Conservation (phyloP, 1,140 invertebrate species). For the Drosophila oshimai region DNA sequence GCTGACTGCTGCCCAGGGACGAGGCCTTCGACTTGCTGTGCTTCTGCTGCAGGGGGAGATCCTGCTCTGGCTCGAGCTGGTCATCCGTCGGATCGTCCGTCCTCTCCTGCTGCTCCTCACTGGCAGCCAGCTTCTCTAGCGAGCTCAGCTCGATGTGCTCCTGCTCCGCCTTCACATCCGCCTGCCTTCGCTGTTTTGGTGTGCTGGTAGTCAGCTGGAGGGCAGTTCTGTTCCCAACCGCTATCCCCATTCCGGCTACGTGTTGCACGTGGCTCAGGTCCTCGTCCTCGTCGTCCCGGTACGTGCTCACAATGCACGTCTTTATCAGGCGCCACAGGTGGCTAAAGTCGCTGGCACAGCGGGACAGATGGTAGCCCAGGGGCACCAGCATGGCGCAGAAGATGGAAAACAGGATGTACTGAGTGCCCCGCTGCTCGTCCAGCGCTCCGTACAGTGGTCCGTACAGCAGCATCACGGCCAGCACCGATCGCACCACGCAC, state of each 20-base stretch:
- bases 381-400: slow-evolving; percentile 95
- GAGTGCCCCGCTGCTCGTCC: slow-evolving; percentile 90
- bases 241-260: background rate
- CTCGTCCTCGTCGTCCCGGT: slow-evolving; percentile 82
- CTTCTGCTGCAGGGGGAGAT: slow-evolving; percentile 24
- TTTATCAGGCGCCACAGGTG: slow-evolving; percentile 95
- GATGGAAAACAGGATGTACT: slow-evolving; percentile 97
- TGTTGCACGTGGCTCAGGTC: slow-evolving; percentile 48
- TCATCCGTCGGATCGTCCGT: background rate
- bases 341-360: slow-evolving; percentile 94
- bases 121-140: slow-evolving; percentile 44
- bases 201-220: slow-evolving; percentile 34
- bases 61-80: slow-evolving; percentile 12
- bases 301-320: slow-evolving; percentile 79
- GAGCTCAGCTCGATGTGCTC: slow-evolving; percentile 75
- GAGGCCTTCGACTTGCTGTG: slow-evolving; percentile 73
- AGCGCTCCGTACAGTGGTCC: slow-evolving; percentile 94
- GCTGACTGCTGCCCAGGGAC: slow-evolving; percentile 73
- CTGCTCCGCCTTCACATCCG: slow-evolving; percentile 3
- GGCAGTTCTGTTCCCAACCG: background rate
- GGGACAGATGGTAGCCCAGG: slow-evolving; percentile 95
- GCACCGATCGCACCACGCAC: slow-evolving; percentile 89
- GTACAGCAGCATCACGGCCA: slow-evolving; percentile 92
- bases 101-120: slow-evolving; percentile 11
- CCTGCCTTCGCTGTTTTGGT: slow-evolving; percentile 18